Base-by-base conservation (phyloP, 2,113 vertebrate genomes). In the Odontophorus gujanensis region DNA sequence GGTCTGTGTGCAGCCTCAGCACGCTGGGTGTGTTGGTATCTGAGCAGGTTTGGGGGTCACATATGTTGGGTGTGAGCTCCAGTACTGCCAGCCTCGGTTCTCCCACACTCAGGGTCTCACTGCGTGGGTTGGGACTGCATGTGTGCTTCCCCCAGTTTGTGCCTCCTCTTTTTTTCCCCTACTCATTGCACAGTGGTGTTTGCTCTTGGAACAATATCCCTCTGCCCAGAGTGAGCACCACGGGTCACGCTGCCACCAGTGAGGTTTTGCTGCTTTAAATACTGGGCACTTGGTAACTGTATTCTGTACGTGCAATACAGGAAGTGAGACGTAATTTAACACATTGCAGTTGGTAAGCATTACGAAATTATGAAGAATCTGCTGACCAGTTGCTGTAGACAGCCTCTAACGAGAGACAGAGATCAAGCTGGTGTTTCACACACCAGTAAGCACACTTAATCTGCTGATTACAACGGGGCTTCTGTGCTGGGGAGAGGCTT, bases 361-460 rank as follows among this genome's bases (percentile, higher is more conserved):
- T 83, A 69, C 34, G 88, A 87, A 94, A 93, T 96, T 75, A 73
- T 93, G 93, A 97, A 96, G 96, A 97, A 84, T 94, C 85, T 78
- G 96, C 94, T 81, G 85, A 69, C 93, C 91, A 82, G 96, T 97
- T 95, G 96, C 98, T 97, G 78, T 61, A 97, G 94, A 72, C 92
- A 62, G 65, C 83, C 89, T 91, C 20, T 84, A 78, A 87, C 96
- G 92, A 85, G 97, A 97, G 97, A 62, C 96, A 92, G 97, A 96
- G 98, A 98, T 97, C 97, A 97, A 98, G 96, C 97, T 97, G 96
- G 96, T 92, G 93, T 99, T 99, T 98, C 98, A 98, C 97, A 97
- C 96, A 81, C 95, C 96, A 98, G 97, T 97, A 96, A 97, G 81
- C 97, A 81, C 95, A 95, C 89, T 98, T 98, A 97, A 98, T 98